Conservation (phyloP, 2,797 vertebrate genomes). For the Leptatherina wallacei region DNA sequence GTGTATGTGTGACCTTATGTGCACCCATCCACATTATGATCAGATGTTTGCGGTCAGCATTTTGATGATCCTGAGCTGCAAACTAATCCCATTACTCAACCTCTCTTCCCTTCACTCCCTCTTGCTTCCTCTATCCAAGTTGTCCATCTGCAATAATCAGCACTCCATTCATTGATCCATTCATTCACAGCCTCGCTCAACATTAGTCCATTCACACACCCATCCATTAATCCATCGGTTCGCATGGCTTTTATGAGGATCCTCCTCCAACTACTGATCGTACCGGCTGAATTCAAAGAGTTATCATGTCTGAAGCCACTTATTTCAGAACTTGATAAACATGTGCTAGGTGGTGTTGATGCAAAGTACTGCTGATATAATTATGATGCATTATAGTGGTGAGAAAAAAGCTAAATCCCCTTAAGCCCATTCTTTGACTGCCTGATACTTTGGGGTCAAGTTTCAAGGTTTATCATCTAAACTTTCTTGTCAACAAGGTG, state of each 20-base stretch:
- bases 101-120: conserved; percentile 41
- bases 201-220: conserved; percentile 63
- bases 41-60: conserved; percentile 64
- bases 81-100: conserved; percentile 69
- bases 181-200: conserved; percentile 62
- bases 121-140: conserved; percentile 48
- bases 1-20: conserved; percentile 24
- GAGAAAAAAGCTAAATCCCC: not conserved
- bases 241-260: conserved; percentile 45
- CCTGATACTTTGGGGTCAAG: conserved; percentile 1
- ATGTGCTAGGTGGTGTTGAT: not conserved
- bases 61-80: conserved; percentile 55
- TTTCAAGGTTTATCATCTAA: conserved; percentile 5
- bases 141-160: conserved; percentile 65
- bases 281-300: conserved; percentile 40
- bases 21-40: conserved; percentile 53
- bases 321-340: conserved; percentile 13
- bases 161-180: conserved; percentile 70
- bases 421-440: not conserved
- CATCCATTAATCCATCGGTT: conserved; percentile 63
- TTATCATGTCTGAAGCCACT: conserved; percentile 18
- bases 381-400: not conserved
- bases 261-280: conserved; percentile 42
- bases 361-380: not conserved
- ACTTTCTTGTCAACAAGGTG: not conserved